Evolutionary conservation across 2,888 invertebrate species (phyloP), one percentile per base, ranked within the genome.

Genomic region (Aporophyla lueneburgensis): DNA sequence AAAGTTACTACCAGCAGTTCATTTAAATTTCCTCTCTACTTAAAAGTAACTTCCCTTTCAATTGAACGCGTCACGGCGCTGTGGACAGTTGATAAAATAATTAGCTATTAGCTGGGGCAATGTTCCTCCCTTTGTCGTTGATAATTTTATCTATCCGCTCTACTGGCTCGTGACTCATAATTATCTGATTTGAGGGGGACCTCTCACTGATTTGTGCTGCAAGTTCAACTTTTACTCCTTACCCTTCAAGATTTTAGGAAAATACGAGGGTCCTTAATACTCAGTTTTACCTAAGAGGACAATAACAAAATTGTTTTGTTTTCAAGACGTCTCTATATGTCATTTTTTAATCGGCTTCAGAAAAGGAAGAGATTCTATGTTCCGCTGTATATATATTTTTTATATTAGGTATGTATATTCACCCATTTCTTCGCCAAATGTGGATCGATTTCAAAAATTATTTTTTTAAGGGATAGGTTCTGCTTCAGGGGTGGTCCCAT

Each of bases 91-190:
- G 91, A 89, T 93, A 92, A 93, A 93, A 93, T 92, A 93, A 93
- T 93, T 92, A 93, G 88, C 89, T 87, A 90, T 89, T 88, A 89
- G 87, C 86, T 85, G 89, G 91, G 91, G 89, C 90, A 87, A 90
- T 90, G 87, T 89, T 89, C 83, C 80, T 89, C 92, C 93, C 95
- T 95, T 95, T 95, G 95, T 94, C 90, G 87, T 90, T 88, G 91
- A 91, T 93, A 94, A 95, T 94, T 92, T 95, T 96, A 96, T 96
- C 96, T 95, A 91, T 93, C 82, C 94, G 94, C 93, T 93, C 93
- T 93, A 90, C 86, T 94, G 94, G 91, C 86, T 92, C 90, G 93
- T 90, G 91, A 91, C 92, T 93, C 93, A 92, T 93, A 92, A 94
- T 95, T 94, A 95, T 94, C 93, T 92, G 91, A 93, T 94, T 92